Evolutionary conservation across 2,888 invertebrate species (phyloP), one percentile per base, ranked within the genome.

Genomic region (Furcula furcula): DNA sequence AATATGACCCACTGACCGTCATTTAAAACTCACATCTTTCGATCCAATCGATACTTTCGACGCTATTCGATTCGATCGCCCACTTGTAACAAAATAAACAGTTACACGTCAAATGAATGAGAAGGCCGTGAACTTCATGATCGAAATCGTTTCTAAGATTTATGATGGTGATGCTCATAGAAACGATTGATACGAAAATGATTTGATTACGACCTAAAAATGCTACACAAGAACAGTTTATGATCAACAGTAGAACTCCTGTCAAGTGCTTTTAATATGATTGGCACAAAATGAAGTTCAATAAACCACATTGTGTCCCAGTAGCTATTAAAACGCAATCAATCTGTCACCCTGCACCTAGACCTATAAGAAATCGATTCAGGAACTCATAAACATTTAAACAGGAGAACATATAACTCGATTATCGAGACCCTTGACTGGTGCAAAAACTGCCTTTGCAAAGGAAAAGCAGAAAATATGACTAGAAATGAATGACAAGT

Each of bases 381-480:
- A 61, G 69, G 67, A 71, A 76, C 60, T 65, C 44, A 57, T 65
- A 66, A 68, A 48, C 51, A 48, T 52, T 55, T 51, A 59, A 51
- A 46, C 54, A 46, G 23, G 65, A 69, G 68, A 76, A 72, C 70
- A 72, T 72, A 66, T 65, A 48, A 51, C 61, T 65, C 59, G 67
- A 73, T 73, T 70, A 73, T 59, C 59, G 55, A 61, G 55, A 56
- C 60, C 52, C 46, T 47, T 2, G 7, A 7, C 23, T 48, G 54
- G 38, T 40, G 66, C 63, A 73, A 76, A 73, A 71, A 71, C 63
- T 58, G 49, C 53, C 57, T 46, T 46, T 40, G 48, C 57, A 32
- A 56, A 54, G 67, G 74, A 79, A 80, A 79, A 74, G 67, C 68
- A 73, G 71, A 75, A 70, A 76, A 78, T 76, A 73, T 79, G 83